Evolutionary conservation across 2,888 invertebrate species (phyloP).

Genomic region (Epinotia demarniana): DNA sequence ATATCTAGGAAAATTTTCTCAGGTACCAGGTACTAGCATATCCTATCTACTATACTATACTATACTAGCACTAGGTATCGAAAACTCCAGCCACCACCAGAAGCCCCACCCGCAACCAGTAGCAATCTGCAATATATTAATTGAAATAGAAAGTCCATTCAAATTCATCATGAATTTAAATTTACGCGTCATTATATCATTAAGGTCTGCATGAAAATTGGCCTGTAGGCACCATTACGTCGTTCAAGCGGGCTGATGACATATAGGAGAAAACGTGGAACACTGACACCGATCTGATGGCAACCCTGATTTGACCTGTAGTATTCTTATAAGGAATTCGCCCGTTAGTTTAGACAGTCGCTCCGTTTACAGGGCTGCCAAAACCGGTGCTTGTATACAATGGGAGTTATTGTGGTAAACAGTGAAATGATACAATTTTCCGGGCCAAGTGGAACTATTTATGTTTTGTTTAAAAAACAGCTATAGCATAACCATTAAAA

Average conservation of each 20-base stretch:
- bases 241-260: slow-evolving; percentile 62
- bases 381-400: background rate
- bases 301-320: slow-evolving; percentile 76
- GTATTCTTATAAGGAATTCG: slow-evolving; percentile 77
- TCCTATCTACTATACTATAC: too few relatives aligned
- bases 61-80: background rate
- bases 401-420: background rate
- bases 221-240: slow-evolving; percentile 52
- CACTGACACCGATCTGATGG: slow-evolving; percentile 79
- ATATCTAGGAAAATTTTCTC: too few relatives aligned
- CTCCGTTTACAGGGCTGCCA: slow-evolving; percentile 66
- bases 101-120: slow-evolving; percentile 50
- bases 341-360: slow-evolving; percentile 78
- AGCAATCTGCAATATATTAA: slow-evolving; percentile 54
- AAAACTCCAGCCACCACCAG: background rate
- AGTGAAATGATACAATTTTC: background rate
- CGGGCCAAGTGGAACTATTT: too few relatives aligned
- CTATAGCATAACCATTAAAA: too few relatives aligned
- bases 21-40: background rate
- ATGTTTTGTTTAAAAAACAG: background rate
- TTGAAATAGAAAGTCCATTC: slow-evolving; percentile 71
- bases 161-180: slow-evolving; percentile 61
- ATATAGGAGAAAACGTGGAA: slow-evolving; percentile 77
- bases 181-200: slow-evolving; percentile 57
- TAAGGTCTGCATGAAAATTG: slow-evolving; percentile 51